These are phyloP conservation scores for Athripsodes cinereus DNA, from an alignment of 2,888 invertebrate species.

Conservation along the genomic window DNA sequence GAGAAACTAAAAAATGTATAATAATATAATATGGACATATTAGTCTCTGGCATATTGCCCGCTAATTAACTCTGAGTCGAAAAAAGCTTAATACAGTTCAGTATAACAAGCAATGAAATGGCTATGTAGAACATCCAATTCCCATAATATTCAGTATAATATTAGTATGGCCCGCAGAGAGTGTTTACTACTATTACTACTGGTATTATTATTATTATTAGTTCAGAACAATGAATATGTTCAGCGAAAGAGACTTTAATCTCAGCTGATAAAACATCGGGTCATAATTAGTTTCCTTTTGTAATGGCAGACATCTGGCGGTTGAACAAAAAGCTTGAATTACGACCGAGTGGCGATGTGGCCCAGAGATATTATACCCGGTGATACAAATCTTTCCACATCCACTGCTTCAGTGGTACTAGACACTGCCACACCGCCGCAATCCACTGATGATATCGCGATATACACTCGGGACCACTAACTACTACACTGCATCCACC, in stretches of 20 bases:
- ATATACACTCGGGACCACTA: background rate
- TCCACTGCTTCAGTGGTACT: background rate
- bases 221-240: background rate
- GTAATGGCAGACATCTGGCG: constrained; percentile 19
- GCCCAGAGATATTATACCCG: constrained; percentile 13
- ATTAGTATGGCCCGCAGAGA: too few species aligned
- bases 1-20: too few species aligned
- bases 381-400: constrained; percentile 13
- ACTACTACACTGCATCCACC: background rate
- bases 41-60: background rate
- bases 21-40: too few species aligned
- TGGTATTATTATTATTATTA: background rate
- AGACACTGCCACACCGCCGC: too few species aligned
- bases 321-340: constrained; percentile 25
- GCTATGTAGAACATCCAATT: too few species aligned
- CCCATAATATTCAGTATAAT: too few species aligned
- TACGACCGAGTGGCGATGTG: constrained; percentile 21
- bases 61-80: constrained; percentile 1
- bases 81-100: too few species aligned
- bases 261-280: constrained; percentile 25
- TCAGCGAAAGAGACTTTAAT: constrained; percentile 20
- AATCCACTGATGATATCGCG: constrained; percentile 7
- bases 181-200: too few species aligned
- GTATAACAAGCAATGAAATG: too few species aligned
- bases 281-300: constrained; percentile 27